Evolutionary conservation across 2,797 vertebrate species (phyloP).

Genomic region (Muscicapa comitata): DNA sequence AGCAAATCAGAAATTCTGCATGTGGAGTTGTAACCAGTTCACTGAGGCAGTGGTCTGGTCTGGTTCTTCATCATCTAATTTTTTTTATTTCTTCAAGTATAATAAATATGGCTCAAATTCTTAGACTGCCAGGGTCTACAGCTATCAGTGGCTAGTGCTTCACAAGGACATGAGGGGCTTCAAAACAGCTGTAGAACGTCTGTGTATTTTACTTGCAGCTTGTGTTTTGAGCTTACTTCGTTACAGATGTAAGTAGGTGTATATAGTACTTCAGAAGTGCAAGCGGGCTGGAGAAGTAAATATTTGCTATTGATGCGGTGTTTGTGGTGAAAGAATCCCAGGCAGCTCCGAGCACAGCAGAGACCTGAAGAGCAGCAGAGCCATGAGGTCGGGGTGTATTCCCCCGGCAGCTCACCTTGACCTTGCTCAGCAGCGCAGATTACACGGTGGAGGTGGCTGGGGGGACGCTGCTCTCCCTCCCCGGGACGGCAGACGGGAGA

Average conservation of each 20-base stretch:
- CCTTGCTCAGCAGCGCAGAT: neutral
- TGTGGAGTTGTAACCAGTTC: neutral
- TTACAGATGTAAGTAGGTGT: neutral
- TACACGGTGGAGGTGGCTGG: rapidly evolving
- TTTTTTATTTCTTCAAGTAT: neutral
- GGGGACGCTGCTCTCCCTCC: rapidly evolving
- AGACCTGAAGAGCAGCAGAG: neutral
- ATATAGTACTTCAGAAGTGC: neutral
- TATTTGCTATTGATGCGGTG: neutral
- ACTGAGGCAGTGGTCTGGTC: neutral
- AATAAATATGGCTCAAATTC: neutral
- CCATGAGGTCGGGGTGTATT: rapidly evolving
- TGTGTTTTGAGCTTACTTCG: neutral
- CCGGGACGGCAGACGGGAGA: rapidly evolving
- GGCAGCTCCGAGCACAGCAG: neutral
- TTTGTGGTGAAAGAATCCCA: neutral
- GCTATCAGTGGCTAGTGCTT: neutral
- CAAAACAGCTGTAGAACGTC: neutral
- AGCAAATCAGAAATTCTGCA: neutral
- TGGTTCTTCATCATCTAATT: neutral
- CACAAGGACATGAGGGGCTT: neutral
- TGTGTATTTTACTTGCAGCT: neutral
- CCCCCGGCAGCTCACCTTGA: neutral
- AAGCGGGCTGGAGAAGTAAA: rapidly evolving
- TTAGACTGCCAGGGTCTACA: neutral